Evolutionary conservation across 2,888 invertebrate species (phyloP).

Genomic region (Arctia plantaginis): DNA sequence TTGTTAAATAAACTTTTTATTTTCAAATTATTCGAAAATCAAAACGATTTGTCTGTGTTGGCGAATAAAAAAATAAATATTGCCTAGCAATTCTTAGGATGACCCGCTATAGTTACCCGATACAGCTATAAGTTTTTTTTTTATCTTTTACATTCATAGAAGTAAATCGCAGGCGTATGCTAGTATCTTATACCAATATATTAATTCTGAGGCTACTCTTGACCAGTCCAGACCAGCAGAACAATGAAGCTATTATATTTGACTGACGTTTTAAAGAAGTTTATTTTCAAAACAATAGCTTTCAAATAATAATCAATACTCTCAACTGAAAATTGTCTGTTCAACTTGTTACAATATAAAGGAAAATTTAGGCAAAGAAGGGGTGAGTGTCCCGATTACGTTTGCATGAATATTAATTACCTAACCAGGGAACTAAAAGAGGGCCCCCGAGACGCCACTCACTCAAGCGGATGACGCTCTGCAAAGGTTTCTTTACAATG

Average conservation of each 20-base stretch:
- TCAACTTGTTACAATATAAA: constrained; percentile 6
- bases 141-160: neutral
- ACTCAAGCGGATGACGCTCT: constrained; percentile 13
- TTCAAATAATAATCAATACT: neutral
- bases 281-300: neutral
- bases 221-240: neutral
- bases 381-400: constrained; percentile 31
- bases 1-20: too few species aligned
- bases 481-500: neutral
- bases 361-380: constrained; percentile 22
- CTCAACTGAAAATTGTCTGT: neutral
- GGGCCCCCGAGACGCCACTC: constrained; percentile 31
- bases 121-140: too few species aligned
- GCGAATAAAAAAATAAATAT: too few species aligned
- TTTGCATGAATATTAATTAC: constrained; percentile 44
- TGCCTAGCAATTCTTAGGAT: too few species aligned
- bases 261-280: neutral
- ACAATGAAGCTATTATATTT: neutral
- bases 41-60: too few species aligned
- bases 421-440: constrained; percentile 27
- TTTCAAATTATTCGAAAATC: too few species aligned
- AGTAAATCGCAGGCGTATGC: neutral
- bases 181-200: neutral
- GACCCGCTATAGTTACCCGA: too few species aligned
- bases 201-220: neutral